Conservation (phyloP, 2,113 vertebrate species). For the Pterocles burchelli region DNA sequence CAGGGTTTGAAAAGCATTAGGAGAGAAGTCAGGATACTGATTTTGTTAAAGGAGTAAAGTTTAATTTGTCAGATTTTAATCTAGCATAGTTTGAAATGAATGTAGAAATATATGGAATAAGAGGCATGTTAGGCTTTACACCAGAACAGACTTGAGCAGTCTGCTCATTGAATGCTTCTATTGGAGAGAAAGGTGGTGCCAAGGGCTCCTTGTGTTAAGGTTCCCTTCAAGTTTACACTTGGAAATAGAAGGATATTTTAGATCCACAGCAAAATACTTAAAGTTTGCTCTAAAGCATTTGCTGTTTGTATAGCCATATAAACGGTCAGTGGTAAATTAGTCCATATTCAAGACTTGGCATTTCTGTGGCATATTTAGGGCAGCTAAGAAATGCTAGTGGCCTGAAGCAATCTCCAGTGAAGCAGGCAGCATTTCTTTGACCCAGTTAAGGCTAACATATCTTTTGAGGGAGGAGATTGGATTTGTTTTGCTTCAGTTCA, state of each 20-base stretch:
- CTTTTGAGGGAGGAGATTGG: not conserved
- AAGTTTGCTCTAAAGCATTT: not conserved
- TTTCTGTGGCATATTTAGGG: not conserved
- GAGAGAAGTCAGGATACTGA: not conserved
- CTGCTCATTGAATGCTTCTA: not conserved
- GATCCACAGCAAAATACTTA: not conserved
- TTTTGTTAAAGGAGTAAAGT: not conserved
- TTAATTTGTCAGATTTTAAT: not conserved
- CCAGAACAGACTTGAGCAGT: not conserved
- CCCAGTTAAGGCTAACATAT: not conserved
- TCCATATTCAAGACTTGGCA: not conserved
- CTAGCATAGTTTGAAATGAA: not conserved
- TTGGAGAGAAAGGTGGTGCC: not conserved
- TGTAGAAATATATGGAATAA: not conserved
- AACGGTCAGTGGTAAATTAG: not conserved
- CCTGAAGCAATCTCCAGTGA: not conserved
- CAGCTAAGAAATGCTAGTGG: not conserved
- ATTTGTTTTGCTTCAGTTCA: not conserved
- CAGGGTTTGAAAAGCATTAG: not conserved
- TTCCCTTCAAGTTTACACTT: not conserved
- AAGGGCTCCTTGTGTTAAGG: not conserved
- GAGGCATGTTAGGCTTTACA: not conserved
- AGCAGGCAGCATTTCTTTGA: not conserved
- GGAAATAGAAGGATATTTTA: not conserved
- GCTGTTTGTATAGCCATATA: not conserved